Base-by-base conservation (phyloP, 2,113 vertebrate species). In the Echinops telfairi region DNA sequence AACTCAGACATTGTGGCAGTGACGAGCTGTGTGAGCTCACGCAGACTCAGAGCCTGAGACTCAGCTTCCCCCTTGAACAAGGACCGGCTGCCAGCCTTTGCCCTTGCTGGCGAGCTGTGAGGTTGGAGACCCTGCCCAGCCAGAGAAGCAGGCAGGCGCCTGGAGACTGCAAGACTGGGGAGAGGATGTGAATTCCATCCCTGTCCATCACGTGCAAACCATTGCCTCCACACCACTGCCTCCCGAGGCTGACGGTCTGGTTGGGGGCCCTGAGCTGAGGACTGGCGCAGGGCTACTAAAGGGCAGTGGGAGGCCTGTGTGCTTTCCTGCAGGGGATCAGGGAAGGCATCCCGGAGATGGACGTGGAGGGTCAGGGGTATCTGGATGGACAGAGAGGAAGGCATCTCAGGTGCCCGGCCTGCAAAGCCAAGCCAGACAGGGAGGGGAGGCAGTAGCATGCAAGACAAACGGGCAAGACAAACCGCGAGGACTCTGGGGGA, bases 261-360 rank as follows among this genome's bases (percentile, higher is more conserved):
- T 6, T 22, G 71, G 68, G 36, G 14, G 2, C 14, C 20, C 36
- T 6, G 58, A 57, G 4, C 33, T 33, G 10, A 60, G 33, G 62
- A 6, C 11, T 8, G 53, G 29, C 6, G 14, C 4, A 9, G 4
- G 3, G 1, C 4, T 78, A 58, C 47, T 6, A 4, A 38, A 27
- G 23, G 29, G 31, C 10, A 3, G 1, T 0, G 0, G 57, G 31
- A 40, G 19, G 8, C 33, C 4, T 5, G 2, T 11, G 58, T 4
- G 0, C 25, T 10, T 38, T 17, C 22, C 73, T 58, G 33, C 16
- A 0, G n/a, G 16, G 53, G 27, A 29, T 38, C 29, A 3, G 22
- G 27, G n/a, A 57, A 17, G 38, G 57, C 40, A 2, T 31, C 75
- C 68, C 3, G 17, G 27, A 78, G 70, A 19, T 76, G 29, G 64